Percentiles rank a stretch among this genome's conserved stretches.
phyloP scores from a whole-genome alignment of 2,888 invertebrate genomes.

The Camptogramma bilineatum region DNA sequence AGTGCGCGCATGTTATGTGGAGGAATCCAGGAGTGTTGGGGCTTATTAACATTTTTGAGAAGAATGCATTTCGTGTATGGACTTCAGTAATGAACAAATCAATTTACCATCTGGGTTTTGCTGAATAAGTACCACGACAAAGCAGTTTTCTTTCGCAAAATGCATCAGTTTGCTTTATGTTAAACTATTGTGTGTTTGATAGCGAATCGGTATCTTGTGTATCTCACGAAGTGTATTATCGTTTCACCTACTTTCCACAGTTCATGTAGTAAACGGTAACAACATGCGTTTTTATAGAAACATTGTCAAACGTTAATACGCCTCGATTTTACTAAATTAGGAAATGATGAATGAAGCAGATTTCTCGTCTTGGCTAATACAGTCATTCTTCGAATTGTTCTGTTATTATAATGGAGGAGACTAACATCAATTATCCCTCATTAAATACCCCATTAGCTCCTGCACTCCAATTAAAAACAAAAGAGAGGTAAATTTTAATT shows the following conservation, averaged over 20 bases:
- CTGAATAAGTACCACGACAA: constrained; percentile 21
- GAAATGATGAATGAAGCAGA: neutral
- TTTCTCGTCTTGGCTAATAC: neutral
- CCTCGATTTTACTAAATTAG: constrained; percentile 6
- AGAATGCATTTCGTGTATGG: constrained; percentile 28
- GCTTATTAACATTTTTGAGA: constrained; percentile 27
- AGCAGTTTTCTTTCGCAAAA: constrained; percentile 25
- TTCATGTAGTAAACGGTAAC: no score
- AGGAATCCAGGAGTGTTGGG: constrained; percentile 55
- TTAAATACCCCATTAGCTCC: constrained; percentile 47
- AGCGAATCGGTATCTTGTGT: constrained; percentile 1
- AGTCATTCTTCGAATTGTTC: neutral
- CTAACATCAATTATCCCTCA: constrained; percentile 8
- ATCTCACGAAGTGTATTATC: constrained; percentile 11
- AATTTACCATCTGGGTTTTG: constrained; percentile 28
- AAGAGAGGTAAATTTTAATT: constrained; percentile 75
- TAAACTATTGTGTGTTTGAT: constrained; percentile 9
- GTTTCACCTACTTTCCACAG: neutral
- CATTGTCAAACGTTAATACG: neutral
- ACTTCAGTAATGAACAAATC: constrained; percentile 15
- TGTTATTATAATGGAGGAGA: neutral
- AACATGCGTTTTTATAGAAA: no score
- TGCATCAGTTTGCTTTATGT: constrained; percentile 11
- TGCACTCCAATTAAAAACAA: constrained; percentile 64
- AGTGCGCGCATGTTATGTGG: constrained; percentile 50